Evolutionary conservation across 2,888 invertebrate species (phyloP).

Genomic region (Ormia ochracea): DNA sequence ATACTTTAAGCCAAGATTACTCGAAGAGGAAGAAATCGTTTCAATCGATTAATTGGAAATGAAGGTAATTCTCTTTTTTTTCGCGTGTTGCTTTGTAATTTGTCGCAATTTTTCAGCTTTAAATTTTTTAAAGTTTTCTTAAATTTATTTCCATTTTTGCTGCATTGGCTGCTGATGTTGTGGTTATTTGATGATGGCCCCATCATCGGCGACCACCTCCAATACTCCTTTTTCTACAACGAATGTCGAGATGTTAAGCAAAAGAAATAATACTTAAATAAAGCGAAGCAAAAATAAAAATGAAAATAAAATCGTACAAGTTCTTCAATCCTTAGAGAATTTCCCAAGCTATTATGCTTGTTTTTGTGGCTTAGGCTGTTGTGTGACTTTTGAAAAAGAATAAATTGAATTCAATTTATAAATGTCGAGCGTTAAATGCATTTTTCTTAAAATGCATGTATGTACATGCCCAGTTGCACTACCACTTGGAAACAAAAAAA

Average conservation of each 20-base stretch:
- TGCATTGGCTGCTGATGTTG: not conserved
- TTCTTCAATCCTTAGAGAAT: constrained; percentile 58
- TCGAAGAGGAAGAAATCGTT: not conserved
- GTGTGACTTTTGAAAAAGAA: constrained; percentile 65
- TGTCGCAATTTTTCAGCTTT: constrained; percentile 61
- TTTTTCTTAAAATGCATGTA: constrained; percentile 54
- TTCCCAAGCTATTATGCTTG: constrained; percentile 52
- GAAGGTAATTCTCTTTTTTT: constrained; percentile 50
- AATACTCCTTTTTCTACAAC: constrained; percentile 41
- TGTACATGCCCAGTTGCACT: constrained; percentile 46
- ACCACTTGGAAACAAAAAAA: not conserved
- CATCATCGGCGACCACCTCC: constrained; percentile 51
- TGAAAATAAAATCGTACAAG: constrained; percentile 45
- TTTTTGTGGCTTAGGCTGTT: constrained; percentile 50
- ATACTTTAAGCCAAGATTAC: not conserved
- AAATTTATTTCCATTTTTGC: constrained; percentile 31
- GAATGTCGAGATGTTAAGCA: constrained; percentile 30
- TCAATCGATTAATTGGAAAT: constrained; percentile 49
- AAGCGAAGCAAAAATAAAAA: constrained; percentile 2
- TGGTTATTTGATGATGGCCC: constrained; percentile 44
- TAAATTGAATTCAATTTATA: constrained; percentile 76
- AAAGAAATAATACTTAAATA: constrained; percentile 39
- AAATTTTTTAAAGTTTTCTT: constrained; percentile 51
- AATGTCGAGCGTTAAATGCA: constrained; percentile 71
- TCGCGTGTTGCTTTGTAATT: constrained; percentile 61